phyloP scores from a whole-genome alignment of 37 sponge, comb jelly and placozoan genomes.

The Halisarca cf. caerulea region DNA sequence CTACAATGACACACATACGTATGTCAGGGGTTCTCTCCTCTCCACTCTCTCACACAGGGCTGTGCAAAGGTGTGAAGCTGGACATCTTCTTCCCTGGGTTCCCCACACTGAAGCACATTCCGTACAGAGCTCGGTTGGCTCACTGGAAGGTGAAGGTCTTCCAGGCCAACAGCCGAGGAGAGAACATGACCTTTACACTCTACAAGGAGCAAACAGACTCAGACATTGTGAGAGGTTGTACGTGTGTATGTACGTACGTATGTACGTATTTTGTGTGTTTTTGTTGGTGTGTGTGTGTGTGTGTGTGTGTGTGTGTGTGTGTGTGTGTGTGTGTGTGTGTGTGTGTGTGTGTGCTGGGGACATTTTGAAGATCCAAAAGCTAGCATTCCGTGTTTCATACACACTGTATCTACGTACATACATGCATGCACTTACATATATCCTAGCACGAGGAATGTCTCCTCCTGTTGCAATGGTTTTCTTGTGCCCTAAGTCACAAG shows the following conservation, averaged over 20 bases:
- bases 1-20: too few relatives aligned
- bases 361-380: too few relatives aligned
- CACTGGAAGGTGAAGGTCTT: conserved; percentile 78
- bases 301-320: not conserved
- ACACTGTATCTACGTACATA: not conserved
- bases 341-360: too few relatives aligned
- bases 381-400: too few relatives aligned
- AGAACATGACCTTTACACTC: conserved; percentile 71
- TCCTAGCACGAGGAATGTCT: not conserved
- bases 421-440: not conserved
- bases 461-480: not conserved
- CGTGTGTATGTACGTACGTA: not conserved
- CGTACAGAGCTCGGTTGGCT: conserved; percentile 55
- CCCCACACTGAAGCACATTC: conserved; percentile 85
- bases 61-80: conserved; percentile 65
- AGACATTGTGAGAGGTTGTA: too few relatives aligned
- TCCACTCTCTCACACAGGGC: conserved; percentile 37
- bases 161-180: conserved; percentile 68
- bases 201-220: conserved; percentile 17
- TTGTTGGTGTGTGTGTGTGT: not conserved
- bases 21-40: too few relatives aligned
- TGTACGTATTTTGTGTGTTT: not conserved
- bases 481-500: too few relatives aligned
- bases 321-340: too few relatives aligned
- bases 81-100: conserved; percentile 88